Evolutionary conservation across 1,140 invertebrate species (phyloP).

Genomic region (Laupala kohalensis): DNA sequence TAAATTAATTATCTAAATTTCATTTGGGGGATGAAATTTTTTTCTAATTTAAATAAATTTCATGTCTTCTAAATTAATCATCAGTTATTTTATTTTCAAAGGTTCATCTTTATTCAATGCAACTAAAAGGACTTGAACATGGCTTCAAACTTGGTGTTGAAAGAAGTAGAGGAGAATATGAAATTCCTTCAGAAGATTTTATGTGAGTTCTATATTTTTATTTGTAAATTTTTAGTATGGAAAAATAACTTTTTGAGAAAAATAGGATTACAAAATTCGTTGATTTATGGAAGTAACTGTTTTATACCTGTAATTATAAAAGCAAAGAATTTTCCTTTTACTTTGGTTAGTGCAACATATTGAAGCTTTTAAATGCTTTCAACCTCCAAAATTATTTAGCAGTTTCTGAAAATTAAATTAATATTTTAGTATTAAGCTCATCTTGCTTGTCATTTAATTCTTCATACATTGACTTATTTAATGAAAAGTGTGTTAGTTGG

Average conservation of each 20-base stretch:
- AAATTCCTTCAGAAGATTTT: constrained; percentile 48
- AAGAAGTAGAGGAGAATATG: constrained; percentile 42
- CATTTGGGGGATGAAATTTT: not conserved
- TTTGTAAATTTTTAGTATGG: not conserved
- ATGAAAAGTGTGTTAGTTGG: not conserved
- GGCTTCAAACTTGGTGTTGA: constrained; percentile 53
- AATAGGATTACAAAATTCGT: not conserved
- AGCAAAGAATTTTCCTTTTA: not conserved
- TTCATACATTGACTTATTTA: not conserved
- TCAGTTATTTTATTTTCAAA: constrained; percentile 24
- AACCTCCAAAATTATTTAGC: too few species aligned
- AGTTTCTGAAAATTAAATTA: too few species aligned
- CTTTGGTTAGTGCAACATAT: too few species aligned
- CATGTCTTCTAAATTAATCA: not conserved
- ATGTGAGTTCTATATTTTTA: constrained; percentile 25
- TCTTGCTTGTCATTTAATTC: not conserved
- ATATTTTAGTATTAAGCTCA: not conserved
- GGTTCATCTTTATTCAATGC: constrained; percentile 52
- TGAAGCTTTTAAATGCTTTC: too few species aligned
- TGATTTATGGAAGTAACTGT: not conserved
- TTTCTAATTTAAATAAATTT: not conserved
- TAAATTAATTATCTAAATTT: not conserved
- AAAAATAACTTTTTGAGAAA: not conserved
- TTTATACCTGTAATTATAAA: not conserved
- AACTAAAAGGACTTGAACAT: constrained; percentile 50